Evolutionary conservation across 1,140 invertebrate species (phyloP).

Genomic region (Drosophila oshimai): DNA sequence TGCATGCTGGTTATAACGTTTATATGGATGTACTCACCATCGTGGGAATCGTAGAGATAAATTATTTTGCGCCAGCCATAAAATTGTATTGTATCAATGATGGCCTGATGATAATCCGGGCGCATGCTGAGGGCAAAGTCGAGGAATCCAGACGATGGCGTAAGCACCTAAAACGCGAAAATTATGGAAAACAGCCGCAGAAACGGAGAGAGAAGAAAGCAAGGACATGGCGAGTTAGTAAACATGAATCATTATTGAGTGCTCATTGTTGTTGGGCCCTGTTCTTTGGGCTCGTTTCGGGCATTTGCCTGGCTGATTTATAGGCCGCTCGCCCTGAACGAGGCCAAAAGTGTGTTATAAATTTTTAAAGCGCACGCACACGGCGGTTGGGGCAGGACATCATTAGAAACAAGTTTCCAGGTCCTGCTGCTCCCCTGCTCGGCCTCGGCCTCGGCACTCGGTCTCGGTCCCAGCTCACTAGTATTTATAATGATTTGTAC

Average conservation of each 20-base stretch:
- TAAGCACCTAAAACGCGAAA: constrained; percentile 86
- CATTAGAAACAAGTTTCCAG: constrained; percentile 40
- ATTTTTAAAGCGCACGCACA: constrained; percentile 73
- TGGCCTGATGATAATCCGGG: constrained; percentile 96
- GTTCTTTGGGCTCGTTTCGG: constrained; percentile 60
- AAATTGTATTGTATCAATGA: constrained; percentile 95
- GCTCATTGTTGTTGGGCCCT: constrained; percentile 48
- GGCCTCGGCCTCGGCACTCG: background rate
- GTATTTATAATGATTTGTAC: constrained; percentile 75
- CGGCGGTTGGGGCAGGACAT: constrained; percentile 32
- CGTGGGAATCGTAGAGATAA: constrained; percentile 97
- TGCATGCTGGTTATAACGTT: constrained; percentile 17
- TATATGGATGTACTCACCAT: constrained; percentile 95
- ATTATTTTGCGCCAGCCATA: constrained; percentile 97
- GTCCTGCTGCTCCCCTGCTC: background rate
- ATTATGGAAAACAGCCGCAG: constrained; percentile 64
- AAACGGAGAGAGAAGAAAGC: background rate
- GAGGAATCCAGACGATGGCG: constrained; percentile 91
- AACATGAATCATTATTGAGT: constrained; percentile 81
- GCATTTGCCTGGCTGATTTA: constrained; percentile 75
- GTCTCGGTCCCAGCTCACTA: constrained; percentile 22
- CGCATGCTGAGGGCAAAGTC: constrained; percentile 96
- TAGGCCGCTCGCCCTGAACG: constrained; percentile 39
- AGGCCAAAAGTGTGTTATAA: constrained; percentile 77
- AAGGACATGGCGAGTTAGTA: constrained; percentile 63